These are phyloP conservation scores for Taenaris catops DNA, from an alignment of 2,888 invertebrate species.

Conservation along the genomic window DNA sequence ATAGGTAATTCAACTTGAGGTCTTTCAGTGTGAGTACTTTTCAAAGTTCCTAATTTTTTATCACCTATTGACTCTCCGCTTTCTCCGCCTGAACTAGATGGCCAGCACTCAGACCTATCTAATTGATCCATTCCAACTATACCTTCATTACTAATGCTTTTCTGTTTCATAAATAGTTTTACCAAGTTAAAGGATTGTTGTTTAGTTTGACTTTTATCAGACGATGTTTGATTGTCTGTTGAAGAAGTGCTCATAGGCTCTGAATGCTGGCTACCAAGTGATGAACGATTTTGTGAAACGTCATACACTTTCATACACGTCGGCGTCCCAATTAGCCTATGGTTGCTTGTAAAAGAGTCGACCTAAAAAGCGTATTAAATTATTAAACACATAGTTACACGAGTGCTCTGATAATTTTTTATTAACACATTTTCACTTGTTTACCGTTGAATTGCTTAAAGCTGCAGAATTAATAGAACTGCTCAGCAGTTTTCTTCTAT, in stretches of 20 bases:
- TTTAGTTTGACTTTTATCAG: conserved; percentile 79
- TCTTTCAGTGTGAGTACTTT: conserved; percentile 42
- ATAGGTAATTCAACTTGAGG: conserved; percentile 78
- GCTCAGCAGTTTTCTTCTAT: conserved; percentile 74
- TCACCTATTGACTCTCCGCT: conserved; percentile 80
- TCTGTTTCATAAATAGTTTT: conserved; percentile 93
- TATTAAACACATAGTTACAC: conserved; percentile 18
- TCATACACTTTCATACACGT: conserved; percentile 73
- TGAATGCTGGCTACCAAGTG: conserved; percentile 67
- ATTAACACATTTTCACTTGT: conserved; percentile 35
- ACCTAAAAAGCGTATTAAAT: conserved; percentile 49
- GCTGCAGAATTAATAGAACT: conserved; percentile 76
- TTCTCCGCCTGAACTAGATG: conserved; percentile 82
- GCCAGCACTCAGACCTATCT: conserved; percentile 87
- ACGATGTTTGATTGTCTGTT: conserved; percentile 68
- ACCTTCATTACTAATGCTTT: conserved; percentile 89
- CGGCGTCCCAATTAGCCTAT: conserved; percentile 61
- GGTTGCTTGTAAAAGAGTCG: conserved; percentile 70
- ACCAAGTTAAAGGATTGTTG: conserved; percentile 90
- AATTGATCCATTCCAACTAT: conserved; percentile 88
- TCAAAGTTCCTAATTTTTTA: conserved; percentile 47
- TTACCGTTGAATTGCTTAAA: conserved; percentile 86
- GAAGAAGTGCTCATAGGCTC: conserved; percentile 77
- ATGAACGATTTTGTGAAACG: conserved; percentile 63
- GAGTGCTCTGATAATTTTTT: conserved; percentile 18